These are phyloP conservation scores for Gambusia holbrooki DNA, from an alignment of 2,113 vertebrate genomes.

Conservation along the genomic window DNA sequence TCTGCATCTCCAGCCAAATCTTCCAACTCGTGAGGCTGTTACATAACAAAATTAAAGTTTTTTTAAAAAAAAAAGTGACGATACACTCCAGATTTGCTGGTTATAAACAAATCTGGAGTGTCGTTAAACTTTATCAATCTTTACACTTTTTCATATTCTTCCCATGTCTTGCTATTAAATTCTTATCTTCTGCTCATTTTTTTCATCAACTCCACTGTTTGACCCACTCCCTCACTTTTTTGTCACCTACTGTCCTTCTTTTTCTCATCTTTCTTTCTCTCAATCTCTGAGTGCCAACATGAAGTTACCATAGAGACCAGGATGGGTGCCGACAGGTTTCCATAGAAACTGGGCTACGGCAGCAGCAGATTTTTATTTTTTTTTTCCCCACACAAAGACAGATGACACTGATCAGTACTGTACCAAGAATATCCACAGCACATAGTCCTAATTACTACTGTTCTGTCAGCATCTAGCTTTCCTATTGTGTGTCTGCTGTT, in stretches of 20 bases:
- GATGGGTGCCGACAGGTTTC: constrained; percentile 76
- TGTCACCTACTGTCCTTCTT: constrained; percentile 39
- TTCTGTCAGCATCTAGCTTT: constrained; percentile 48
- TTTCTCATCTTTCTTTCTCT: constrained; percentile 39
- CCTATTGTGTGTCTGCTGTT: constrained; percentile 25
- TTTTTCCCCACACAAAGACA: constrained; percentile 54
- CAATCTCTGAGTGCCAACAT: constrained; percentile 63
- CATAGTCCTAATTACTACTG: constrained; percentile 68
- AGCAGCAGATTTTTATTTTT: constrained; percentile 33
- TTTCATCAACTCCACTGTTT: constrained; percentile 1
- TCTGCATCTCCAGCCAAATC: too few relatives aligned
- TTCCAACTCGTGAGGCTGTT: neutral
- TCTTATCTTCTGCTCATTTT: neutral
- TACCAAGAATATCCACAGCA: constrained; percentile 78
- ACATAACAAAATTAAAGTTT: neutral
- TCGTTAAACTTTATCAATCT: neutral
- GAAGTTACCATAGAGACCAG: constrained; percentile 87
- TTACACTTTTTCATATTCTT: constrained; percentile 4
- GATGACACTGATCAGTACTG: constrained; percentile 75
- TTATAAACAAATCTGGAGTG: constrained; percentile 13
- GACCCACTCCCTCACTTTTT: constrained; percentile 26
- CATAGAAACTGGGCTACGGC: constrained; percentile 85
- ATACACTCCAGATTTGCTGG: neutral
- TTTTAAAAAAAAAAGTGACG: neutral
- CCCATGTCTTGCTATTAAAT: neutral